Evolutionary conservation across 2,113 vertebrate genomes (phyloP).

Genomic region (Lutjanus erythropterus): DNA sequence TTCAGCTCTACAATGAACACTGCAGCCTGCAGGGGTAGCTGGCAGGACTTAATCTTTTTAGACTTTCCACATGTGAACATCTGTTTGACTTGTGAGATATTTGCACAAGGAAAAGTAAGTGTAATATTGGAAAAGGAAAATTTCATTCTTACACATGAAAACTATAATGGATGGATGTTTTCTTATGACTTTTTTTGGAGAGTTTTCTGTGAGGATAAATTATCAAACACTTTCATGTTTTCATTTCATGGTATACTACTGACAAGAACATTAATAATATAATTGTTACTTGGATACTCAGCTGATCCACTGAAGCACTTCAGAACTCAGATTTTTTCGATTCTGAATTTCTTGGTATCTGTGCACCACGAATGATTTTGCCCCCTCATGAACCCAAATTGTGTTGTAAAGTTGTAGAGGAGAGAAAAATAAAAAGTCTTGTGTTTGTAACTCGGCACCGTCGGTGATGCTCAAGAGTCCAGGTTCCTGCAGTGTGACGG

Average conservation of each 20-base stretch:
- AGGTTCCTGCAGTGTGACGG: slow-evolving; percentile 59
- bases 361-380: background rate
- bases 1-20: background rate
- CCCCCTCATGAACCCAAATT: slow-evolving; percentile 8
- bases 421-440: slow-evolving; percentile 46
- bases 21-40: background rate
- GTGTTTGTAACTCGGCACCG: slow-evolving; percentile 69
- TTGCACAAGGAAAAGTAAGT: background rate
- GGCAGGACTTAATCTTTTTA: background rate
- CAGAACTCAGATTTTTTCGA: background rate
- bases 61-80: background rate
- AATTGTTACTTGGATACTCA: background rate
- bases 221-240: background rate
- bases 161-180: background rate
- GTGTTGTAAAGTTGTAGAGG: slow-evolving; percentile 36
- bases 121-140: background rate
- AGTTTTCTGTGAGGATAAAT: background rate
- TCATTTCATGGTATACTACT: slow-evolving; percentile 34
- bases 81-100: background rate
- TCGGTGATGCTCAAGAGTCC: slow-evolving; percentile 75
- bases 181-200: background rate
- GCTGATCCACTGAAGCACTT: slow-evolving; percentile 16
- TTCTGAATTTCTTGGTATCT: background rate
- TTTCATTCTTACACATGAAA: background rate
- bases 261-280: slow-evolving; percentile 27